phyloP scores from a whole-genome alignment of 2,113 vertebrate genomes.

The Gymnorhina tibicen region DNA sequence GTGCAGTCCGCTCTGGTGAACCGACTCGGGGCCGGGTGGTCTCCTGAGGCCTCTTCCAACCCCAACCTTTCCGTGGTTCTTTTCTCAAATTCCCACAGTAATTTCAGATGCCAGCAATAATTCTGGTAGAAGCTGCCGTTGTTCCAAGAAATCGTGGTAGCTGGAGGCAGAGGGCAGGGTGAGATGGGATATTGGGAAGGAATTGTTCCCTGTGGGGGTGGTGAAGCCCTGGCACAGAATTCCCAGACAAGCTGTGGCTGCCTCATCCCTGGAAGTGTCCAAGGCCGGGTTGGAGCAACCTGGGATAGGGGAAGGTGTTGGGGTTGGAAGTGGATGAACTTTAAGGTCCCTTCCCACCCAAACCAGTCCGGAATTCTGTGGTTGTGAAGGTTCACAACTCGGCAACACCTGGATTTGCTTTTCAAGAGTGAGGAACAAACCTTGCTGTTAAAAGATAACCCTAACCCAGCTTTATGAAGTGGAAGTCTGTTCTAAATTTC shows the following conservation, averaged over 20 bases:
- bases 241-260: neutral
- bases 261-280: neutral
- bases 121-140: neutral
- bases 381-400: neutral
- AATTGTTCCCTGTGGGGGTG: neutral
- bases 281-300: rapidly evolving
- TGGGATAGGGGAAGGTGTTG: neutral
- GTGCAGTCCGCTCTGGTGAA: too few relatives aligned
- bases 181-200: rapidly evolving
- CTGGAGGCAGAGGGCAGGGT: neutral
- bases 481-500: neutral
- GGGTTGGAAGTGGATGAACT: neutral
- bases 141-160: neutral
- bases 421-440: neutral
- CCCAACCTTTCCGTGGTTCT: neutral
- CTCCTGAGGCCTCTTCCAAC: neutral
- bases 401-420: neutral
- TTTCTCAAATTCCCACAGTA: neutral
- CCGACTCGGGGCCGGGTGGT: neutral
- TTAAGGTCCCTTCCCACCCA: neutral
- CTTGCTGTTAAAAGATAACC: neutral
- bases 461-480: neutral
- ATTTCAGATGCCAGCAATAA: neutral
- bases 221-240: neutral
- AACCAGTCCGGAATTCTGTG: neutral